Evolutionary conservation across 2,797 vertebrate genomes (phyloP).

Genomic region (Arctocebus calabarensis): DNA sequence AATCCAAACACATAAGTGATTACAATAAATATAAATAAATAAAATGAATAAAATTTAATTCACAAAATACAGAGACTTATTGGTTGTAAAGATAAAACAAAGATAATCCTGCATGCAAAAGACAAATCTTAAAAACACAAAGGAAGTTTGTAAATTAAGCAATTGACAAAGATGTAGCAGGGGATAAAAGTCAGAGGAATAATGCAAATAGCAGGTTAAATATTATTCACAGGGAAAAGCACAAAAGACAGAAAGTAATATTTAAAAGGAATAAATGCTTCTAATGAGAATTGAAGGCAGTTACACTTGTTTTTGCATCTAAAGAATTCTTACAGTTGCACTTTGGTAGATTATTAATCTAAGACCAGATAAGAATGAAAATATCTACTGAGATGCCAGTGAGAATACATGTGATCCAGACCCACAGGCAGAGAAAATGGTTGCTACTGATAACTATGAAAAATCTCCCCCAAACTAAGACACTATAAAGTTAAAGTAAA

Average conservation of each 20-base stretch:
- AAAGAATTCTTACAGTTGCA: not conserved
- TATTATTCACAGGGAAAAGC: not conserved
- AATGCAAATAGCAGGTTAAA: not conserved
- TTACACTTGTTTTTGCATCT: not conserved
- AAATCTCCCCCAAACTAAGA: not conserved
- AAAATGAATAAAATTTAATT: constrained; percentile 5
- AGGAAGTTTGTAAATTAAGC: not conserved
- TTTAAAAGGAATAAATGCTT: not conserved
- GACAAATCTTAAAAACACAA: not conserved
- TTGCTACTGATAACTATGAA: not conserved
- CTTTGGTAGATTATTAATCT: not conserved
- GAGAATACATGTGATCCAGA: not conserved
- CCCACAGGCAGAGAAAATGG: not conserved
- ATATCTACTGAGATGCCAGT: not conserved
- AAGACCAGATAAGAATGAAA: not conserved
- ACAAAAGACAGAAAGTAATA: not conserved
- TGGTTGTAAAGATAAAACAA: not conserved
- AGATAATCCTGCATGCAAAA: not conserved
- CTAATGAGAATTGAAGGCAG: not conserved
- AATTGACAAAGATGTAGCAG: not conserved
- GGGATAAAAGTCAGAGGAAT: not conserved
- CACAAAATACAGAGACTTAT: not conserved
- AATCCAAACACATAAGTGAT: not conserved
- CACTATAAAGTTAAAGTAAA: not conserved
- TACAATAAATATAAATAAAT: not conserved